Evolutionary conservation across 2,113 vertebrate genomes (phyloP).

Genomic region (Crotalus viridis): DNA sequence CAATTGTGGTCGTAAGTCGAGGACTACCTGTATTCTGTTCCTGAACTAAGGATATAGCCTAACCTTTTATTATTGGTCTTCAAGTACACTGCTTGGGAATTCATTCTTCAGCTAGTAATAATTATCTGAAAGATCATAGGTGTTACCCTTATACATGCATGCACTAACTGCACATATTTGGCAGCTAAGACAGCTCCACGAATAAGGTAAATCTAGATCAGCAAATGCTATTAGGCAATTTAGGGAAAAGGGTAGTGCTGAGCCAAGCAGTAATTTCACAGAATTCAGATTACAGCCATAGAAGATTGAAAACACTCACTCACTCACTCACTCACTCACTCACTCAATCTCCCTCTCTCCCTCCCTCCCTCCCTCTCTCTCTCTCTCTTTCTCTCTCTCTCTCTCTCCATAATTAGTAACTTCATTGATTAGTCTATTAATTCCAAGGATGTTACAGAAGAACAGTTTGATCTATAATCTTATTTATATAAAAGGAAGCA

Average conservation of each 20-base stretch:
- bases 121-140: not conserved
- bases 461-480: not conserved
- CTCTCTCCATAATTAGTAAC: not conserved
- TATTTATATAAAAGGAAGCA: not conserved
- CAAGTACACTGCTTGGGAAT: not conserved
- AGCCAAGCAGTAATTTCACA: not conserved
- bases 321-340: no score
- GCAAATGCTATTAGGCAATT: not conserved
- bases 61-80: not conserved
- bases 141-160: not conserved
- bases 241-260: not conserved
- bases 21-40: not conserved
- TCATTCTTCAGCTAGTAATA: not conserved
- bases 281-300: not conserved
- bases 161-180: not conserved
- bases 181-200: not conserved
- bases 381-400: not conserved
- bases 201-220: not conserved
- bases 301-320: not conserved
- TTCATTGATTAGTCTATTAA: not conserved
- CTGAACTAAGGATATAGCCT: not conserved
- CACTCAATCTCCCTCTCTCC: no score
- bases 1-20: no score
- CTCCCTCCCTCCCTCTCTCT: no score
- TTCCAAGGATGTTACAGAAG: not conserved